Evolutionary conservation across 2,113 vertebrate genomes (phyloP), one percentile per base, ranked within the genome.

Genomic region (Sapajus apella): DNA sequence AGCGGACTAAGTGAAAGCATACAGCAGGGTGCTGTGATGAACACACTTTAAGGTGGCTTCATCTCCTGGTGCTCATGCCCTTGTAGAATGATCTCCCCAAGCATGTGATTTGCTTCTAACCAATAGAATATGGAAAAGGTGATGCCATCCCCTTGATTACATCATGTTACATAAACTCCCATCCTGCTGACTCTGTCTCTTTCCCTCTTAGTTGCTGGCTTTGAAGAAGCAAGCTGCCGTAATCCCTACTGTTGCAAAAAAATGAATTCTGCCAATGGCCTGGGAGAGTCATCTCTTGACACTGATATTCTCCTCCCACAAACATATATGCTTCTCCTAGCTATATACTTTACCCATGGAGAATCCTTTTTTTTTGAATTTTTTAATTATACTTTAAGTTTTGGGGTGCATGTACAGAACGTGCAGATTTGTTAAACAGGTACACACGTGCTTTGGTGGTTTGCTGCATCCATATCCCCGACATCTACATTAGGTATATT

Each of bases 171-270:
- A 12, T 20, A 86, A 21, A n/a, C 23, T 32, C 9, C 20, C 50
- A 50, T 86, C 23, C 73, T 82, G n/a, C 23, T 72, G 21, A 13
- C 8, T 40, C 18, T 7, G n/a, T 50, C 35, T 79, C 7, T 45
- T 13, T 89, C 11, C 50, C 2, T 76, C 52, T 75, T 11, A 30
- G n/a, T 37, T 47, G 8, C 25, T 72, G 14, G 7, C 58, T 92
- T 92, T 94, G 56, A 81, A 96, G 64, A 96, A 90, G 16, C 14
- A 87, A 94, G 30, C 55, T 91, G 8, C 43, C 25, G 40, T 27
- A 20, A 92, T 77, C 40, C 8, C 16, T n/a, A 87, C 8, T 40
- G 27, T 20, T 84, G 43, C 35, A 70, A 61, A 17, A 20, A 91
- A 86, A 86, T 45, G 11, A 84, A 94, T 81, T 94, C 64, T 92